Evolutionary conservation across 2,888 invertebrate species (phyloP).

Genomic region (Stenodera caucasica): DNA sequence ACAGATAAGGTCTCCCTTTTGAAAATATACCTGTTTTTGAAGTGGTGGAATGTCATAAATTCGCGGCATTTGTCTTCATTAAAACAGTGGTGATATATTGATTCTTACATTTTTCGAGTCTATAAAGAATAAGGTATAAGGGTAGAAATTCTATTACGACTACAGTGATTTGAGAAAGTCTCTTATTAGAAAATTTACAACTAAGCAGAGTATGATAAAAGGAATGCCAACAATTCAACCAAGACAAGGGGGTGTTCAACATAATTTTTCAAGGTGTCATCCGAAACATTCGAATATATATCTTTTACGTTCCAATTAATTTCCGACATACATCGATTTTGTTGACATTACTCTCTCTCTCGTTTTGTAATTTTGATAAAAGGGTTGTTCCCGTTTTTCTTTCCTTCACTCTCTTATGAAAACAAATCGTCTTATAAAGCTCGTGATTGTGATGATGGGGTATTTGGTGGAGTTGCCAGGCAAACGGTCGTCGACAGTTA

Average conservation of each 20-base stretch:
- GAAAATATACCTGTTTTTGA: not conserved
- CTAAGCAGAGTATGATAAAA: conserved; percentile 17
- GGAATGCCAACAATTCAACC: conserved; percentile 24
- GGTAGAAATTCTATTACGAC: conserved; percentile 28
- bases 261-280: conserved; percentile 3
- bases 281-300: not conserved
- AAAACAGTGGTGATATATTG: conserved; percentile 40
- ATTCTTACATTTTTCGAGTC: conserved; percentile 18
- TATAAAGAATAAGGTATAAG: conserved; percentile 25
- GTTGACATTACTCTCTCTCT: not conserved
- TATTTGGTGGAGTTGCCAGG: not conserved
- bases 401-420: not conserved
- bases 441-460: not conserved
- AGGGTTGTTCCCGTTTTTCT: not conserved
- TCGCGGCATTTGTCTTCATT: conserved; percentile 43
- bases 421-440: not conserved
- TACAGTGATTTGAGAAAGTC: conserved; percentile 34
- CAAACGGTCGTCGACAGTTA: conserved; percentile 9
- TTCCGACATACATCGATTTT: not conserved
- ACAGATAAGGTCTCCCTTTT: not conserved
- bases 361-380: not conserved
- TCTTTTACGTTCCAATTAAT: not conserved
- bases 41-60: conserved; percentile 41
- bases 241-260: not conserved
- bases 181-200: conserved; percentile 39